phyloP scores from a whole-genome alignment of 2,888 invertebrate genomes.

The Cheilosia urbana region DNA sequence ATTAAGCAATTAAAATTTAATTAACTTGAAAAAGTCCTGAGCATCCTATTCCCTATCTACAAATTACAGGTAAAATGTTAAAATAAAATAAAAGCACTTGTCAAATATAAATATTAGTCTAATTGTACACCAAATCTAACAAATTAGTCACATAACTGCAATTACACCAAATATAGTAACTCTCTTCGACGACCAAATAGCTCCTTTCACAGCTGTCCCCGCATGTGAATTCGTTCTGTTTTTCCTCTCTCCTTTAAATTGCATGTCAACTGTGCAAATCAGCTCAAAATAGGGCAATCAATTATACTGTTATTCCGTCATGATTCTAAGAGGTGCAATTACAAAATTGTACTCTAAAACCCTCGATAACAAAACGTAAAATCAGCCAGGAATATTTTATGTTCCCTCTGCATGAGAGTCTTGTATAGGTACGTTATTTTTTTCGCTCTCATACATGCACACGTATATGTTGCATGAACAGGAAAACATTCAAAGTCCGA shows the following conservation, averaged over 20 bases:
- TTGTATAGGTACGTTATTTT: constrained; percentile 17
- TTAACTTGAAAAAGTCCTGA: too few relatives aligned
- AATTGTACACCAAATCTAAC: too few relatives aligned
- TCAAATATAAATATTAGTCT: too few relatives aligned
- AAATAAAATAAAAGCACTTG: too few relatives aligned
- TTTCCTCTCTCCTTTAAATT: constrained; percentile 39
- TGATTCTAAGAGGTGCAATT: constrained; percentile 74
- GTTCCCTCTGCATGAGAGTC: constrained; percentile 58
- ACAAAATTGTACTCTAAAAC: constrained; percentile 74
- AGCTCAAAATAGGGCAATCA: constrained; percentile 75
- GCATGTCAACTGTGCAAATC: constrained; percentile 73
- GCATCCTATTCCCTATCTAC: too few relatives aligned
- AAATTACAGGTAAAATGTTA: too few relatives aligned
- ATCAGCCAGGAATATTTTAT: constrained; percentile 69
- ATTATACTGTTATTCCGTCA: constrained; percentile 71
- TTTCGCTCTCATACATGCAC: neutral
- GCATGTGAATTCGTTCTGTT: neutral
- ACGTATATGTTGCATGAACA: constrained; percentile 5
- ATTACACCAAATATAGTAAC: neutral
- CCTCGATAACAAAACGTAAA: constrained; percentile 74
- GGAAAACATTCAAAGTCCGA: constrained; percentile 29
- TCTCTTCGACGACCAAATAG: neutral
- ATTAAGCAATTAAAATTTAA: too few relatives aligned
- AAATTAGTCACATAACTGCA: too few relatives aligned
- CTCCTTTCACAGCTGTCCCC: neutral